Evolutionary conservation across 2,888 invertebrate species (phyloP), one percentile per base, ranked within the genome.

Genomic region (Ormia ochracea): DNA sequence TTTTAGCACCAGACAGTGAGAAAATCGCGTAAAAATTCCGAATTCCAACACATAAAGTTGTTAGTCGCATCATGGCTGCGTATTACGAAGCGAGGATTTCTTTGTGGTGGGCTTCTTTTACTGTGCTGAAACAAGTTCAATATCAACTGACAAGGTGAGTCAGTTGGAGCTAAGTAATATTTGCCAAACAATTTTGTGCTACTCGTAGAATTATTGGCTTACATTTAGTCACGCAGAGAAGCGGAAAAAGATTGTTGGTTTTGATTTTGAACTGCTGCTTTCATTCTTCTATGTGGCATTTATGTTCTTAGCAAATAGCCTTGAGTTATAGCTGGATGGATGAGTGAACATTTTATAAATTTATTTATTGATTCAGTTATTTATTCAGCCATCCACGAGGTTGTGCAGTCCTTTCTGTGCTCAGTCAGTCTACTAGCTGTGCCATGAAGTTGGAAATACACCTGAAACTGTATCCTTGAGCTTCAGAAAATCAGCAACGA

Each of bases 391-490:
- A 54, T 43, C 43, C 38, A 38, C 12, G 52, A 33, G 14, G n/a
- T 56, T 19, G 28, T 19, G 38, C 28, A 28, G 14, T 28, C 69
- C 26, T 21, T 59, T 59, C 21, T 43, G 14, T 7, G 56, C 52
- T 56, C 38, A n/a, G 45, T 26, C 48, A 26, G 23, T 33, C 14
- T 23, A 33, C 21, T 36, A 61, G 61, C 52, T 31, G 33, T 52
- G 23, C 52, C 23, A 61, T 41, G 10, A 65, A 69, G n/a, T n/a
- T n/a, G n/a, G n/a, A 69, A 76, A 69, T 76, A 63, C 69, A 77
- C 69, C 76, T 77, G 76, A 56, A 70, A 77, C 48, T 63, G 69
- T 77, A 77, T 63, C 76, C 76, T 76, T 76, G 69, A 76, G 76
- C 76, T 63, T 69, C 61, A n/a, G 38, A 17, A 56, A 63, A 56